Evolutionary conservation across 2,888 invertebrate species (phyloP), one percentile per base, ranked within the genome.

Genomic region (Caenorhabditis drosophilae): DNA sequence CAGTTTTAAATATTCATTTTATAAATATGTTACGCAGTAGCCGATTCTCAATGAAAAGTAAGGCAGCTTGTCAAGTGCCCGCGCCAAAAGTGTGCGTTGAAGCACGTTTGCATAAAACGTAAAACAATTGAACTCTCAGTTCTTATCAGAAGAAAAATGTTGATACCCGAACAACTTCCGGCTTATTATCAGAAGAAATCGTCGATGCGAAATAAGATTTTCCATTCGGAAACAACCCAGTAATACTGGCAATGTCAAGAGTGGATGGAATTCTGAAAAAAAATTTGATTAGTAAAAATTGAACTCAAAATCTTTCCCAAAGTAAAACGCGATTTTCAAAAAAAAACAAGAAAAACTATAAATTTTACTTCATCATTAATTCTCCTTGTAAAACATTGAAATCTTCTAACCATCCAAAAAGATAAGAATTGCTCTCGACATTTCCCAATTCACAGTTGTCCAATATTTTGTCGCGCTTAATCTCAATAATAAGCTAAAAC

Each of bases 371-470:
- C 31, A 69, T 44, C 51, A 74, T 47, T 2, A 66, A 40, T 26
- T 55, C 64, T 26, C 80, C 79, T 23, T 69, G 51, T 11, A 77
- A 34, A 0, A 72, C 68, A 27, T 57, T 55, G 54, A 69, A 81
- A 58, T 76, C 78, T 47, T 81, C 81, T 2, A 81, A 45, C 75
- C 77, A 81, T 16, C 77, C 79, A 47, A 66, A 67, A 12, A 75
- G 56, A 50, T 80, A 73, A 1, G 58, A 50, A 1, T 50, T 61
- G 16, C 59, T 47, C 16, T 48, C 50, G 16, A 57, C 58, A 9
- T 52, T 34, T 35, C 69, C 55, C 27, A 80, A 50, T 9, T 74
- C 35, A 44, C 81, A 81, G 38, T 76, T 79, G 12, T 70, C 58
- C 23, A 54, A 40, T 1, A 12, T 41, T 9, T 58, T 42, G n/a